Base-by-base conservation (phyloP, 1,140 invertebrate species). In the Trichomalopsis sarcophagae region DNA sequence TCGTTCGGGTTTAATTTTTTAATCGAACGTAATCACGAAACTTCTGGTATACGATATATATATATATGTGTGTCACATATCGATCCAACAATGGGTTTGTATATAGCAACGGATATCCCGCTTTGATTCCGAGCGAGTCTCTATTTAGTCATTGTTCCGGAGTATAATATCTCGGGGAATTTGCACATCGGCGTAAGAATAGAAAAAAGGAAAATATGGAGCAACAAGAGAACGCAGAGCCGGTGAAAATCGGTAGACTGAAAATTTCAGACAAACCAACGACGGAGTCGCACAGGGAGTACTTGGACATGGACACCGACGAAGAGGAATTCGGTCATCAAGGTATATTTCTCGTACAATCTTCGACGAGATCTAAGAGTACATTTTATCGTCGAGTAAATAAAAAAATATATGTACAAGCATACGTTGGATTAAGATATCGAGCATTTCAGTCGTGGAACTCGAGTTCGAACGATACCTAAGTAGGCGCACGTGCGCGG, bases 301-400 rank as follows among this genome's bases (percentile, higher is more conserved):
- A 92, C 84, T 87, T 93, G 69, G 92, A 93, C 71, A 91, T 93
- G 90, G 91, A 93, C 30, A 92, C 91, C 0, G 92, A 93, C 17
- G 92, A 93, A 81, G 92, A 93, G 88, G 91, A 92, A 81, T 91
- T 92, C 86, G 92, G 89, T 40, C 87, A 87, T 79, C 90, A 91
- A 90, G 92, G 92, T 93, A 62, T 55, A 27, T 27, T 27, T 27
- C 17, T 17, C 21, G n/a, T 62, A n/a, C 7, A 62, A 44, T 44
- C 40, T 7, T 44, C 40, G 0, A 44, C 11, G 40, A 44, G 40
- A 44, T 44, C 40, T 44, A 9, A 5, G 7, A 44, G 1, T 10
- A 1, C 0, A 44, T 44, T 7, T 44, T 44, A 44, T 44, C 40
- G 7, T 0, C 40, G 40, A 44, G 40, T 44, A 44, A 50, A 50